A percentile compares a stretch with the other conserved stretches of the same genome.
phyloP scores from a whole-genome alignment of 2,113 vertebrate species.

The Bothrops jararaca region DNA sequence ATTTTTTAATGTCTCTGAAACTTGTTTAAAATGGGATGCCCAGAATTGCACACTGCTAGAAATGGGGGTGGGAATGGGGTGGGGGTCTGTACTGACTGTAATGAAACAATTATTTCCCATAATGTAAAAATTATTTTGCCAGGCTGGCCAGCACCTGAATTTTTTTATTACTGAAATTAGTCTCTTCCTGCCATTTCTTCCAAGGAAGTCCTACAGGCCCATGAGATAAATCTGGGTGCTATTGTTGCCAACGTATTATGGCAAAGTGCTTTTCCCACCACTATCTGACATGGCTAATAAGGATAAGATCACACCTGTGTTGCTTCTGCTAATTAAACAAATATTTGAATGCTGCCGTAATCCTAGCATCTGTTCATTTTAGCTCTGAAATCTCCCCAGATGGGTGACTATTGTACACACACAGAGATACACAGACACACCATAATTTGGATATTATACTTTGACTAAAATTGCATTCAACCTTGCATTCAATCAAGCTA shows the following conservation, averaged over 20 bases:
- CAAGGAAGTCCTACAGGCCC: neutral
- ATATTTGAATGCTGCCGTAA: neutral
- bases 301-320: neutral
- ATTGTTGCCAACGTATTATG: neutral
- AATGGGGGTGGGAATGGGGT: neutral
- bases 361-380: neutral
- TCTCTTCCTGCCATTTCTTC: neutral
- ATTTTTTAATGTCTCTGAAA: neutral
- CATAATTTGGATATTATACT: neutral
- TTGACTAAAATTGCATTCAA: neutral
- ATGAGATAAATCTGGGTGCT: neutral
- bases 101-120: neutral
- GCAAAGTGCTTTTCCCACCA: neutral
- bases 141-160: neutral
- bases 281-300: neutral
- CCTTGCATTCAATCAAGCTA: neutral
- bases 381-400: neutral
- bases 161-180: neutral
- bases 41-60: neutral
- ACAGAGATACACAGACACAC: neutral
- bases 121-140: neutral
- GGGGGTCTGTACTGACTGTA: neutral
- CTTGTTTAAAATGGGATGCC: neutral
- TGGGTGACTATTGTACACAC: neutral
- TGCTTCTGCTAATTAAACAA: neutral